A percentile compares a stretch with the other conserved stretches of the same genome.
Evolutionary conservation across 1,140 invertebrate species (phyloP).

Genomic region (Drosophila navojoa): DNA sequence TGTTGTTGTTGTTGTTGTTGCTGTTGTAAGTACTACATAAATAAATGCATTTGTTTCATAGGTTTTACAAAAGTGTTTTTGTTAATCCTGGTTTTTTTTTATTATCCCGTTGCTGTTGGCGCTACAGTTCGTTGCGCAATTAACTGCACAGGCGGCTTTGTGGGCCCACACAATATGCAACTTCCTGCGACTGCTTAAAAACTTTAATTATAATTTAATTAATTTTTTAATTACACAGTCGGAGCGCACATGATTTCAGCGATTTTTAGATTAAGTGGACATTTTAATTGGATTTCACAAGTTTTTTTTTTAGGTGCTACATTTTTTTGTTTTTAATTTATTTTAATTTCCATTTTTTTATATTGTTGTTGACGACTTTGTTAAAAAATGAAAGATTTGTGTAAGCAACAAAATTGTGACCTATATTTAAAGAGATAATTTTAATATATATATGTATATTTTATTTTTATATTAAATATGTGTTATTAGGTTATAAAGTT

Average conservation of each 20-base stretch:
- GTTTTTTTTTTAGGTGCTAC: constrained; percentile 1
- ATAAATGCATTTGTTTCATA: constrained; percentile 25
- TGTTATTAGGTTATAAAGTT: too few species aligned
- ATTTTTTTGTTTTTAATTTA: neutral
- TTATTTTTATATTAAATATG: too few species aligned
- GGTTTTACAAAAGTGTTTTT: constrained; percentile 28
- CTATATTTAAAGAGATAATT: too few species aligned
- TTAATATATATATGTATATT: too few species aligned
- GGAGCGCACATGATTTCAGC: constrained; percentile 17
- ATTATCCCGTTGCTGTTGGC: constrained; percentile 28
- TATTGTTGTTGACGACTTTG: too few species aligned
- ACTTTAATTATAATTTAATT: constrained; percentile 77
- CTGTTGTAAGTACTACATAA: constrained; percentile 17
- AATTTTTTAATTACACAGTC: constrained; percentile 67
- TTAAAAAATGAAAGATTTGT: too few species aligned
- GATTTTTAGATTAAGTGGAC: constrained; percentile 59
- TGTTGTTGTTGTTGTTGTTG: neutral
- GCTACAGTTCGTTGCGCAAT: constrained; percentile 45
- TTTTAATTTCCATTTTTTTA: neutral
- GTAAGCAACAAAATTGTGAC: neutral
- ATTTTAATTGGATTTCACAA: constrained; percentile 56
- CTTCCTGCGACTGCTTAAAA: constrained; percentile 41
- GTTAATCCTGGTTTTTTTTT: constrained; percentile 16
- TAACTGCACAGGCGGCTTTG: constrained; percentile 52
- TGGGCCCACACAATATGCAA: constrained; percentile 28